Evolutionary conservation across 2,113 vertebrate genomes (phyloP).

Genomic region (Geococcyx californianus): DNA sequence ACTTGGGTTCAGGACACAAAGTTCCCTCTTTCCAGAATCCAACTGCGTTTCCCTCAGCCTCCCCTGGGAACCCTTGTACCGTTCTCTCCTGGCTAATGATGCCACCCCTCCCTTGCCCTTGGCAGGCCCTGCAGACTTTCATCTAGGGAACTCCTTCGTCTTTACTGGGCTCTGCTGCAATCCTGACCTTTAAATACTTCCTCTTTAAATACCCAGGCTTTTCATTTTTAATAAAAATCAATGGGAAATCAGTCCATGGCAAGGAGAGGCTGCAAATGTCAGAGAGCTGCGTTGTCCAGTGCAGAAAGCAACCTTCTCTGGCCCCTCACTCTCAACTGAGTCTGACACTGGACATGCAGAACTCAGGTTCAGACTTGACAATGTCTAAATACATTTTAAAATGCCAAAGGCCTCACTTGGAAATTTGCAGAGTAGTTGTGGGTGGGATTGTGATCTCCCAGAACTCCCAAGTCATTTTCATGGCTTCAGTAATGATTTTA

Average conservation of each 20-base stretch:
- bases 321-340: not conserved
- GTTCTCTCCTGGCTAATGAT: not conserved
- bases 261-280: slow-evolving; percentile 35
- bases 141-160: not conserved
- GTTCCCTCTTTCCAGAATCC: not conserved
- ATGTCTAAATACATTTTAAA: not conserved
- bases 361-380: not conserved
- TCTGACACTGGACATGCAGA: not conserved
- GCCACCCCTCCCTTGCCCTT: not conserved
- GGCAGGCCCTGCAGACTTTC: not conserved
- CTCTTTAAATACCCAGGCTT: slow-evolving; percentile 39
- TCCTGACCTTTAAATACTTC: slow-evolving; percentile 59
- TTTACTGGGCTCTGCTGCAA: not conserved
- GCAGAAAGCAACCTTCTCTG: not conserved
- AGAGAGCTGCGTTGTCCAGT: not conserved
- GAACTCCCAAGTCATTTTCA: not conserved
- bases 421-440: not conserved
- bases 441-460: not conserved
- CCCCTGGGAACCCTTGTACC: not conserved
- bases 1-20: not conserved
- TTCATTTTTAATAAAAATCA: slow-evolving; percentile 56
- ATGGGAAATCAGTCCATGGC: slow-evolving; percentile 2
- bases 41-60: not conserved
- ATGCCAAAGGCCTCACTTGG: not conserved
- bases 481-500: not conserved